phyloP scores from a whole-genome alignment of 2,113 vertebrate genomes.

The Labrus mixtus region DNA sequence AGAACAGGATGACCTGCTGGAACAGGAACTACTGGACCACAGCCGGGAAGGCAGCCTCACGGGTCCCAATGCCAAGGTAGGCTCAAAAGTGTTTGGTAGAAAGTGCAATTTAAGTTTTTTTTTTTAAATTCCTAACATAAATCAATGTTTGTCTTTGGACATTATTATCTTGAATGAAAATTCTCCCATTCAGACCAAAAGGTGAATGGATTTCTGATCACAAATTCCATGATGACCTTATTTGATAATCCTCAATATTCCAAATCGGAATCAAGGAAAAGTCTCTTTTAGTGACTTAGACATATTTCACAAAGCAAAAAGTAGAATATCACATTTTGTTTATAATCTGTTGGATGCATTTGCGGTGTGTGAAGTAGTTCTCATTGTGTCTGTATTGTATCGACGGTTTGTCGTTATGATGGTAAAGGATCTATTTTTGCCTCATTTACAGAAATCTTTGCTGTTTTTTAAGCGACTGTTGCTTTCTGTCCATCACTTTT shows the following conservation, averaged over 20 bases:
- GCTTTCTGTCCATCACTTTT: not conserved
- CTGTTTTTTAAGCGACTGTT: not conserved
- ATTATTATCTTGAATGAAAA: not conserved
- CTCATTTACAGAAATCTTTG: not conserved
- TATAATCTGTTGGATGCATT: no score
- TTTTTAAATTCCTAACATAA: not conserved
- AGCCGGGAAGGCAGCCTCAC: constrained; percentile 87
- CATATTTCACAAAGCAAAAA: not conserved
- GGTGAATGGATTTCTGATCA: no score
- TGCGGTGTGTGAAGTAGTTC: not conserved
- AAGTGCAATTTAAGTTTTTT: not conserved
- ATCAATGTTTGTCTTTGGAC: not conserved
- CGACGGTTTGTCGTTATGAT: not conserved
- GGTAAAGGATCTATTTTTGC: not conserved
- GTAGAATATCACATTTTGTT: no score
- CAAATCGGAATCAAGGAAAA: not conserved
- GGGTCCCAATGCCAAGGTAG: constrained; percentile 84
- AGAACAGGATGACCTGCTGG: constrained; percentile 96
- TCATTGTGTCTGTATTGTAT: not conserved
- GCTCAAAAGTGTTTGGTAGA: no score
- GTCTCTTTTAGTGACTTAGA: not conserved
- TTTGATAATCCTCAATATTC: not conserved
- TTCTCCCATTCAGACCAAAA: not conserved
- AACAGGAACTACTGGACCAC: constrained; percentile 96
- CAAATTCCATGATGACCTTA: not conserved